These are phyloP conservation scores for Euwallacea fornicatus DNA, from an alignment of 1,140 invertebrate genomes.

Conservation along the genomic window DNA sequence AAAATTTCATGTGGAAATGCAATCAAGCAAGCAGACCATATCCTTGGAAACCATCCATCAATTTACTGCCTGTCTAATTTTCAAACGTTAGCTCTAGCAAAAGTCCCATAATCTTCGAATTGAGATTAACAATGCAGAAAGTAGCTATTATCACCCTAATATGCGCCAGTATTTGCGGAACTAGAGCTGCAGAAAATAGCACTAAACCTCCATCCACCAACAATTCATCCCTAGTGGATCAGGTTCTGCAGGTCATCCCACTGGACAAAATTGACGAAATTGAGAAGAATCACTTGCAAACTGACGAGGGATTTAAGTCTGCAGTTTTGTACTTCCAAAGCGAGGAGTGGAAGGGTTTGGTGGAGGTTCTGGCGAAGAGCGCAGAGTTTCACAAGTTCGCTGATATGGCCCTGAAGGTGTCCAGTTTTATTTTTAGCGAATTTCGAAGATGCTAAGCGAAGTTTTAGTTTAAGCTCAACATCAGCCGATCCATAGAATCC, in stretches of 20 bases:
- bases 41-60: too few species aligned
- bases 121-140: too few species aligned
- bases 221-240: neutral
- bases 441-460: neutral
- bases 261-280: constrained; percentile 35
- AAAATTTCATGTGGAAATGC: too few species aligned
- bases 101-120: too few species aligned
- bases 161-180: too few species aligned
- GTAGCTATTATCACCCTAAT: too few species aligned
- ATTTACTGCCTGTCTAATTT: too few species aligned
- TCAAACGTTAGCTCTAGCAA: too few species aligned
- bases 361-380: constrained; percentile 28
- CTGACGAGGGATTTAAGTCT: constrained; percentile 43
- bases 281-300: constrained; percentile 38
- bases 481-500: constrained; percentile 10
- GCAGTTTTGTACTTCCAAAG: constrained; percentile 43
- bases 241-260: constrained; percentile 28
- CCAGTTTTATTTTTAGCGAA: neutral
- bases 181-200: too few species aligned
- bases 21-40: too few species aligned
- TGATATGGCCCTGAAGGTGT: constrained; percentile 29
- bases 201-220: too few species aligned
- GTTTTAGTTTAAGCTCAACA: constrained; percentile 28
- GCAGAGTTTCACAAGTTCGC: constrained; percentile 34
- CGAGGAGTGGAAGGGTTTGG: constrained; percentile 37